Evolutionary conservation across 2,797 vertebrate genomes (phyloP).

Genomic region (Hirundo rustica): DNA sequence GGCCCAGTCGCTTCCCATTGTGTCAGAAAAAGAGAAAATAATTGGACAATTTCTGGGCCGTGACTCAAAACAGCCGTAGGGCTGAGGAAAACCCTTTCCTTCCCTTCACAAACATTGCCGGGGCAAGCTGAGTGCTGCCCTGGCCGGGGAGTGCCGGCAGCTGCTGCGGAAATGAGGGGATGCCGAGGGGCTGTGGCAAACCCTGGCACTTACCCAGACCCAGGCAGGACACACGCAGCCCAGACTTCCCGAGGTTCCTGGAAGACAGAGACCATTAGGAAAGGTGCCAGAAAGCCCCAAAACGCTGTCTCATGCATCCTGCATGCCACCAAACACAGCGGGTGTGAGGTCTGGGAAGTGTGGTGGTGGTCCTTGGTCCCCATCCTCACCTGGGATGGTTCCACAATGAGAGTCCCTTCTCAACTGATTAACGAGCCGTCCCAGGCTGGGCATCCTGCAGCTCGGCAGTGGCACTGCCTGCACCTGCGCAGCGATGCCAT

Average conservation of each 20-base stretch:
- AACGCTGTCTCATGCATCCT: fast-evolving
- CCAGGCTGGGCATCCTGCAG: fast-evolving
- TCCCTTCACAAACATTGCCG: not conserved
- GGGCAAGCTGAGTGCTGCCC: not conserved
- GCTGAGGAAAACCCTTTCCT: conserved; percentile 34
- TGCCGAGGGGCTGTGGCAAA: not conserved
- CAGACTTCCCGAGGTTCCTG: conserved; percentile 98
- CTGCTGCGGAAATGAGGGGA: not conserved
- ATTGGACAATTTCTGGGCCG: conserved; percentile 1
- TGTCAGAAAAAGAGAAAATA: not conserved
- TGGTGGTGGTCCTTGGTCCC: not conserved
- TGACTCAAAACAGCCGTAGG: not conserved
- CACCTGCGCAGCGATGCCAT: fast-evolving
- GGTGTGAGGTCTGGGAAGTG: fast-evolving
- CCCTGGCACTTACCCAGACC: conserved; percentile 88
- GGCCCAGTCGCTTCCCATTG: not conserved
- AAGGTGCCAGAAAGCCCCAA: not conserved
- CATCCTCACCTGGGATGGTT: not conserved
- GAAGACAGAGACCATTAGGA: conserved; percentile 69
- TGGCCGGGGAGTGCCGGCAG: fast-evolving
- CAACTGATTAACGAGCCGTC: not conserved
- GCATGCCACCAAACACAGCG: fast-evolving
- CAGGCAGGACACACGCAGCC: conserved; percentile 95
- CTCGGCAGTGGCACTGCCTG: fast-evolving
- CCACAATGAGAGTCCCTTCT: not conserved